Evolutionary conservation across 2,113 vertebrate species (phyloP), one percentile per base, ranked within the genome.

Genomic region (Numenius arquata): DNA sequence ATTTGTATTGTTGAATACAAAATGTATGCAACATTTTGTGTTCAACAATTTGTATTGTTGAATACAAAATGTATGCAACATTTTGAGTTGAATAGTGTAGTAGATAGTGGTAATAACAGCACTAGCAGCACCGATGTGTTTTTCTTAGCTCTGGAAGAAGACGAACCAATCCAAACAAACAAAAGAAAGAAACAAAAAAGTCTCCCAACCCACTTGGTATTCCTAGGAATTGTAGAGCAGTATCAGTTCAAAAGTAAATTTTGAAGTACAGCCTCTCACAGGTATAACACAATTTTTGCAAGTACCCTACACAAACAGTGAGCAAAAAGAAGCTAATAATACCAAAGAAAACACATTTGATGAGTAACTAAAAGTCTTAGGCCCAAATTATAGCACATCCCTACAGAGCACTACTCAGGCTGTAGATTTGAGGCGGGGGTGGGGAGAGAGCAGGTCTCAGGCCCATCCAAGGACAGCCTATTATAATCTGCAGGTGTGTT

Each of bases 221-320:
- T 26, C 32, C 15, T 58, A 77, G n/a, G 8, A 55, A 5, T 89
- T 85, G 11, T 48, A 90, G 38, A 56, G 34, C 5, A 23, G 1
- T 30, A 20, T 62, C 36, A 38, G 15, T 15, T 87, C 52, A 72
- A 53, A 85, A 63, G 27, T 11, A 72, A 59, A 22, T 78, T 89
- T 36, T 55, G 9, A 89, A n/a, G 26, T 45, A 55, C 14, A 68
- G 43, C 7, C 2, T 0, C 23, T 61, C 38, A 48, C 1, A 0
- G 12, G 9, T 58, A 5, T 2, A 81, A 56, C 7, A 52, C 5
- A 56, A 12, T 58, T 79, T 85, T 82, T 61, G 45, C 8, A 38
- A n/a, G 4, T n/a, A 32, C 11, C 4, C 9, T 12, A 34, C 0
- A 2, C 16, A 56, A 88, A 76, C 1, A 1, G 3, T 29, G 7